Evolutionary conservation across 2,888 invertebrate genomes (phyloP), one percentile per base, ranked within the genome.

Genomic region (Apoda limacodes): DNA sequence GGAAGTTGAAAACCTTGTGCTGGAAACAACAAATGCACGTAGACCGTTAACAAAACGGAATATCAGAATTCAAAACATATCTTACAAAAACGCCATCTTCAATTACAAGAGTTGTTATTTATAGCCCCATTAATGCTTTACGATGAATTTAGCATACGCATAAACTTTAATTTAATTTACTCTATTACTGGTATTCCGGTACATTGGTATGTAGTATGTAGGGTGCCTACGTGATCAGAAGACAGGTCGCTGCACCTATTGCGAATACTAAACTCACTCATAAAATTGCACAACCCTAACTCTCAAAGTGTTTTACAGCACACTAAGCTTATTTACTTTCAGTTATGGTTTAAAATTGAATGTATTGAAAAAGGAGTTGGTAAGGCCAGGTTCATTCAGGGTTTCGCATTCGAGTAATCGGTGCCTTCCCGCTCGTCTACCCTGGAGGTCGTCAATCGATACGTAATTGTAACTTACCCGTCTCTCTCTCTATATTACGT

Each of bases 171-270:
- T 7, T 3, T 9, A 13, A 23, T 23, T 11, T 23, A 13, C 13
- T 23, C 6, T 12, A 17, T 11, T n/a, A 11, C n/a, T 12, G 22
- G 9, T 10, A 11, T 17, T 19, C n/a, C n/a, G n/a, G n/a, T n/a
- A n/a, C n/a, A n/a, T n/a, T n/a, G n/a, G n/a, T n/a, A n/a, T n/a
- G n/a, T n/a, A n/a, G 19, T 24, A 28, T 40, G 29, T 28, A 29
- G 22, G 27, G 39, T 43, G 54, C 50, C 45, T 55, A 55, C 55
- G 55, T 53, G 54, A 52, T 48, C 45, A 25, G 26, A 28, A 20
- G 27, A 28, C 30, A 53, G 69, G 67, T 69, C 64, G 55, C 46
- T 67, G 69, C 66, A 67, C 69, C 48, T 55, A 50, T 44, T 63
- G 65, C 69, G 58, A 66, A 69, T 60, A 63, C 59, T 48, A 52